A percentile compares a stretch with the other conserved stretches of the same genome.
Conservation (phyloP, 2,797 vertebrate genomes). For the Simalia tracyae region DNA sequence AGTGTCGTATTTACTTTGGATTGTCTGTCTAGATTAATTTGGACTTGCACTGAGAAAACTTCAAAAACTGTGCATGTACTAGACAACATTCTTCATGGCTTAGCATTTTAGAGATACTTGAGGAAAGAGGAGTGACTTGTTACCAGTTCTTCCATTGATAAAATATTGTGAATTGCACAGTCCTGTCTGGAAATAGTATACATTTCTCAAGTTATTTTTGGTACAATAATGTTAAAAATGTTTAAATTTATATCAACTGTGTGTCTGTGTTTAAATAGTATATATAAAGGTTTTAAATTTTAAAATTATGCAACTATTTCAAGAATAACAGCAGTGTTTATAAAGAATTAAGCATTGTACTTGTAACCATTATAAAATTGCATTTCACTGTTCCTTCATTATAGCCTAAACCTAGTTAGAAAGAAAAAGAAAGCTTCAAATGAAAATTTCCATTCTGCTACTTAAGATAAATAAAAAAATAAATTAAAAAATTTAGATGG, state of each 20-base stretch:
- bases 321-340: constrained; percentile 33
- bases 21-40: not conserved
- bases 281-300: not conserved
- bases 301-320: constrained; percentile 11
- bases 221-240: constrained; percentile 29
- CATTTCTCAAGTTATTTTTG: constrained; percentile 46
- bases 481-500: not conserved
- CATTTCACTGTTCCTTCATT: not conserved
- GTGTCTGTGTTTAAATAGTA: constrained; percentile 16
- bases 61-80: constrained; percentile 9
- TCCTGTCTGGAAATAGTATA: constrained; percentile 16
- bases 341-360: constrained; percentile 32
- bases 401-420: constrained; percentile 35
- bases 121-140: not conserved
- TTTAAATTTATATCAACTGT: constrained; percentile 27
- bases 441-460: constrained; percentile 23
- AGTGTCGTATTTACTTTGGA: not conserved
- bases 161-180: constrained; percentile 29
- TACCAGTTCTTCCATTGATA: constrained; percentile 16
- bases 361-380: not conserved
- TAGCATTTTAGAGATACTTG: constrained; percentile 2
- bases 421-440: constrained; percentile 46
- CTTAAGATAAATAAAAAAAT: constrained; percentile 20
- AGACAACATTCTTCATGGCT: constrained; percentile 12
- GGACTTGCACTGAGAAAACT: constrained; percentile 26